Base-by-base conservation (phyloP, 1,140 invertebrate genomes). In the Bombus terrestris region DNA sequence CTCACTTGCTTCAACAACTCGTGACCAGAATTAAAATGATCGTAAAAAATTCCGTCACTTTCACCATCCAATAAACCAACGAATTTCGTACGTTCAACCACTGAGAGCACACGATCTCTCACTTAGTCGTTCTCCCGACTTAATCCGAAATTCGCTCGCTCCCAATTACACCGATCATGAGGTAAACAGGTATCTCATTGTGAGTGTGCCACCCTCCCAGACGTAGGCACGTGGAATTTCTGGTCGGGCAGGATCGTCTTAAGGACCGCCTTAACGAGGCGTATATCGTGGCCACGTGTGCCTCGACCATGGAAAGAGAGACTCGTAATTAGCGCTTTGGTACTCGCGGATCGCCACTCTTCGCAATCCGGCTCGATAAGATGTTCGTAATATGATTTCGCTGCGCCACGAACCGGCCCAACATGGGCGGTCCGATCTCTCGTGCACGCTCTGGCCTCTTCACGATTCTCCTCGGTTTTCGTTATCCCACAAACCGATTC, bases 321-420 rank as follows among this genome's bases (percentile, higher is more conserved):
- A 76, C 64, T 86, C 79, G 86, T 90, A 92, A 92, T 92, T 92
- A 92, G 90, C 85, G 86, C 73, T 90, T 90, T 75, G 82, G 83
- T 92, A 87, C 91, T 92, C 79, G 87, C 78, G 84, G 82, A 86
- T 92, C 90, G 90, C 79, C 86, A 92, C 88, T 89, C 87, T 86
- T 86, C 69, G 87, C 83, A 53, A 81, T 76, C 84, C 77, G 78
- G 22, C 74, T 78, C 87, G 91, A 92, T 91, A 92, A 92, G 92
- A 91, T 75, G 86, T 88, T 88, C 69, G 88, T 88, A 92, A 91
- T 90, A 91, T 81, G 87, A 90, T 91, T 91, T 81, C 77, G 47
- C n/a, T 62, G 62, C 57, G 59, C 28, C 74, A 43, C 81, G 69
- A 53, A 18, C 79, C 64, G 28, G 5, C 53, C 88, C 89, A 83